Evolutionary conservation across 1,140 invertebrate genomes (phyloP).

Genomic region (Camponotus vicinus): DNA sequence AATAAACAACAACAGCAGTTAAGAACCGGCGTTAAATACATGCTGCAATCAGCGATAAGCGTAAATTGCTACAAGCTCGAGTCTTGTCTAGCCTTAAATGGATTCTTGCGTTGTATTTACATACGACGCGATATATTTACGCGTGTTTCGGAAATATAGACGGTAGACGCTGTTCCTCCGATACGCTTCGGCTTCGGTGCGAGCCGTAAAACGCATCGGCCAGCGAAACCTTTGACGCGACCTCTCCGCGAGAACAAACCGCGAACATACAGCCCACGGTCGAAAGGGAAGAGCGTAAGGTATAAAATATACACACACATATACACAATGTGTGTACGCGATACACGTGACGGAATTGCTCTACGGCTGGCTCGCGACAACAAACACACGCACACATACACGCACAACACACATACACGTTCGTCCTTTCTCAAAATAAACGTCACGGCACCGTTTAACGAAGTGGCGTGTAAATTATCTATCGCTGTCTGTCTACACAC

Average conservation of each 20-base stretch:
- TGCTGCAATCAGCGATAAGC: slow-evolving; percentile 34
- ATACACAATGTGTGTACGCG: neutral
- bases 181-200: neutral
- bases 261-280: slow-evolving; percentile 59
- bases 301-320: slow-evolving; percentile 15
- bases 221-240: slow-evolving; percentile 67
- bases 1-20: slow-evolving; percentile 30
- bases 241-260: slow-evolving; percentile 42
- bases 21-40: slow-evolving; percentile 37
- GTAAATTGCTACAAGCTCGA: slow-evolving; percentile 56
- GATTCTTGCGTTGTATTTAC: slow-evolving; percentile 7
- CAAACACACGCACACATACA: slow-evolving; percentile 37
- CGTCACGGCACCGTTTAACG: slow-evolving; percentile 57
- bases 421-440: slow-evolving; percentile 70
- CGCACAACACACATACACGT: neutral
- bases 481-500: slow-evolving; percentile 54
- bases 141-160: slow-evolving; percentile 43
- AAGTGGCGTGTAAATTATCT: slow-evolving; percentile 67
- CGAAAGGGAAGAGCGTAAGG: slow-evolving; percentile 54
- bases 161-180: slow-evolving; percentile 10
- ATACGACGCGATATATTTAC: neutral
- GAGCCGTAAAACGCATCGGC: slow-evolving; percentile 63
- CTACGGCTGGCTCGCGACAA: slow-evolving; percentile 28
- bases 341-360: slow-evolving; percentile 16
- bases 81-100: slow-evolving; percentile 26